Evolutionary conservation across 2,888 invertebrate species (phyloP), one percentile per base, ranked within the genome.

Genomic region (Drosophila eohydei): DNA sequence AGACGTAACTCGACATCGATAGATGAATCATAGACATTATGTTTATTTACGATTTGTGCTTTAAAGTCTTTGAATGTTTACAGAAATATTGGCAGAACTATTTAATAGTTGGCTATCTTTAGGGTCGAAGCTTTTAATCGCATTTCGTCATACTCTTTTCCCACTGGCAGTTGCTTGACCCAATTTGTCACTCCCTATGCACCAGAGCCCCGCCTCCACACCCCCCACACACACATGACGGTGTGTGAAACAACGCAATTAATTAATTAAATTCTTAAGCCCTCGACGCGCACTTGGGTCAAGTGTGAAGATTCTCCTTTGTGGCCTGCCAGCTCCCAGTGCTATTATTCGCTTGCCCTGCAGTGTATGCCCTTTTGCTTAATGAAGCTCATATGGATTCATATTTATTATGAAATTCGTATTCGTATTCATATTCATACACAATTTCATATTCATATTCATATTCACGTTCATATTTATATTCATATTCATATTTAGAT

Each of bases 201-300:
- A 57, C 41, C 16, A 21, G n/a, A 26, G 34, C 30, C 41, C 55
- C 52, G 26, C 32, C 44, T 12, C 14, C 57, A 0, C 44, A 56
- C 40, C 40, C n/a, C 40, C n/a, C 48, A 4, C 16, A 32, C 50
- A 16, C 9, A 6, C 48, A 50, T 28, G 52, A 58, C 64, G 72
- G 60, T 73, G 44, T 61, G 60, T 51, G 41, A 41, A 54, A 54
- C 62, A 74, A 66, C 71, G 74, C 81, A 86, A 83, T 84, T 88
- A 84, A 88, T 84, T 84, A 84, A 84, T 88, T 84, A 88, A 88
- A 83, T 88, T 88, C 86, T 86, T 86, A 57, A 63, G 73, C 74
- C 73, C 72, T 80, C 64, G 40, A 70, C 48, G 60, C 61, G 52
- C 80, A 72, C 73, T 71, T 48, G 74, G 85, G 75, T 74, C 74